Conservation (phyloP, 2,888 invertebrate species). For the Monoplex corrugatus region DNA sequence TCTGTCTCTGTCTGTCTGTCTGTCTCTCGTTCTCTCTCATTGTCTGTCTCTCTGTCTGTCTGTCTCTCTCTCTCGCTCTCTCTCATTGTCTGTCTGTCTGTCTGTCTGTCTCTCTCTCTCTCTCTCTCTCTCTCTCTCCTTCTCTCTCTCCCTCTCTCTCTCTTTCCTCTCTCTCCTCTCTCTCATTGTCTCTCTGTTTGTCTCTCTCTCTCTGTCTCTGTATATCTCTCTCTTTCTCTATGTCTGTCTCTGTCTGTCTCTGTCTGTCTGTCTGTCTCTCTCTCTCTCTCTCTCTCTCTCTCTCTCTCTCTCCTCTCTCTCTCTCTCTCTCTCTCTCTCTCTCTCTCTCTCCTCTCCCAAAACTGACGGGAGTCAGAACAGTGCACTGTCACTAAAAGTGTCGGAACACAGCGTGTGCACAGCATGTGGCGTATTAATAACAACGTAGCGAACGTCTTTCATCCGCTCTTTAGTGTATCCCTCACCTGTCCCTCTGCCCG, state of each 20-base stretch:
- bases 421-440: no score
- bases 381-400: no score
- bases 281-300: slow-evolving; percentile 44
- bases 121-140: slow-evolving; percentile 26
- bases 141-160: neutral
- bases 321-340: neutral
- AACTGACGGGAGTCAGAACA: no score
- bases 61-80: neutral
- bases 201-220: slow-evolving; percentile 36
- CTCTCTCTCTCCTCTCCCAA: neutral
- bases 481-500: neutral
- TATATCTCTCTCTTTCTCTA: slow-evolving; percentile 27
- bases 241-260: slow-evolving; percentile 46
- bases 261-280: slow-evolving; percentile 36
- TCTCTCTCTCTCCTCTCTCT: neutral
- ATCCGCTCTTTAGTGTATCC: neutral
- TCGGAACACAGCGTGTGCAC: no score
- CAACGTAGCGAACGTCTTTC: no score
- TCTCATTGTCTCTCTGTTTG: neutral
- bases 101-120: neutral
- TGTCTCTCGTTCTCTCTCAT: no score
- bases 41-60: no score
- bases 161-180: neutral
- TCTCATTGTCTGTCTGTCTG: neutral
- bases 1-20: neutral